Evolutionary conservation across 2,888 invertebrate species (phyloP).

Genomic region (Ctena decussata): DNA sequence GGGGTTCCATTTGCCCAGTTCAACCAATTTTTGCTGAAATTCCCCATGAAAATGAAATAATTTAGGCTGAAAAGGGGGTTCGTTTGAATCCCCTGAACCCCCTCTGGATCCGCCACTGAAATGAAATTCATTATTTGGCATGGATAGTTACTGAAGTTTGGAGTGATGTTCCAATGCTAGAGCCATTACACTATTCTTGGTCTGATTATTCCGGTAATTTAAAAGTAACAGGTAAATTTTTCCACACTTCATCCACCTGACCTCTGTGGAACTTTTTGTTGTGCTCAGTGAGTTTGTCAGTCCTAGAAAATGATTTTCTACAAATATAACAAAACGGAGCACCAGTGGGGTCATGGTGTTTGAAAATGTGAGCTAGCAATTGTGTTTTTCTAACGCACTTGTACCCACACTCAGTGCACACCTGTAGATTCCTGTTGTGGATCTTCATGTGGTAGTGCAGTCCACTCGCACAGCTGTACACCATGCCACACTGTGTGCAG

Average conservation of each 20-base stretch:
- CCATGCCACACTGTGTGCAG: not conserved
- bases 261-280: not conserved
- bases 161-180: too few relatives aligned
- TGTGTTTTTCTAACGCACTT: not conserved
- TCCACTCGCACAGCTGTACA: conserved; percentile 7
- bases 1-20: too few relatives aligned
- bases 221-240: not conserved
- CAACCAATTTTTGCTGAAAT: too few relatives aligned
- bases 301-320: not conserved
- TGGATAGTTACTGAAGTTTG: too few relatives aligned
- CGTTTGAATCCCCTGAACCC: too few relatives aligned
- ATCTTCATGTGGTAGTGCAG: conserved; percentile 8
- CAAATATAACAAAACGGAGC: not conserved
- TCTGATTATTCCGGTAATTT: too few relatives aligned
- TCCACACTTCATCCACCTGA: not conserved
- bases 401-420: not conserved
- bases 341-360: not conserved
- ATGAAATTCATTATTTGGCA: too few relatives aligned
- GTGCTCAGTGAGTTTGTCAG: not conserved
- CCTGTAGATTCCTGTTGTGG: conserved; percentile 4
- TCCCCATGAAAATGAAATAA: too few relatives aligned
- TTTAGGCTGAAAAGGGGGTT: too few relatives aligned
- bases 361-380: not conserved
- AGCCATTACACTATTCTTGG: too few relatives aligned
- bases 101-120: too few relatives aligned